A percentile compares a stretch with the other conserved stretches of the same genome.
phyloP scores from a whole-genome alignment of 2,113 vertebrate species.

The Python bivittatus region DNA sequence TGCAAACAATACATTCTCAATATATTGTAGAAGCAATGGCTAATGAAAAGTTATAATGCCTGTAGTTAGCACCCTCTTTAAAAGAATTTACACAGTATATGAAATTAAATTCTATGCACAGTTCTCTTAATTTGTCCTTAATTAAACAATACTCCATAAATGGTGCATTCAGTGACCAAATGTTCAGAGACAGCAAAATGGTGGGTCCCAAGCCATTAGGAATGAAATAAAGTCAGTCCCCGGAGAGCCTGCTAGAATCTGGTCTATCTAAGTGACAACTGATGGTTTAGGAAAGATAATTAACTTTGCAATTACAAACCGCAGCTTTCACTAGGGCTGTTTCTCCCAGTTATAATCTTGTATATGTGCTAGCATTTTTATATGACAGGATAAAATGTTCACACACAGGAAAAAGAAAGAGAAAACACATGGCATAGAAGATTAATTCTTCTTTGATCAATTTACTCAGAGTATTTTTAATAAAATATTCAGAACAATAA shows the following conservation, averaged over 20 bases:
- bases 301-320: conserved; percentile 96
- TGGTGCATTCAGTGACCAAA: conserved; percentile 92
- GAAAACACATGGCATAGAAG: conserved; percentile 53
- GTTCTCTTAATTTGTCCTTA: conserved; percentile 94
- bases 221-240: conserved; percentile 86
- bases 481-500: conserved; percentile 69
- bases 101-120: conserved; percentile 93
- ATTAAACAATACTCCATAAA: conserved; percentile 98
- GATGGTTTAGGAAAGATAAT: conserved; percentile 98
- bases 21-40: conserved; percentile 83
- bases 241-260: conserved; percentile 80
- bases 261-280: conserved; percentile 93
- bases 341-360: conserved; percentile 75
- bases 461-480: conserved; percentile 68
- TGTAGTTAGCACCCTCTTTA: conserved; percentile 87
- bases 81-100: conserved; percentile 89
- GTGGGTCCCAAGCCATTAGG: conserved; percentile 86
- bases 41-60: conserved; percentile 96
- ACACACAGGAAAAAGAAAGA: conserved; percentile 43
- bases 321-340: conserved; percentile 81
- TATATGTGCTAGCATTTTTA: conserved; percentile 73
- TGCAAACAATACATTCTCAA: conserved; percentile 80
- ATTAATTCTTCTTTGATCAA: conserved; percentile 65
- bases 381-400: conserved; percentile 67
- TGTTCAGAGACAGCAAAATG: conserved; percentile 86